Conservation (phyloP, 2,888 invertebrate species). For the Drosophila peninsularis region DNA sequence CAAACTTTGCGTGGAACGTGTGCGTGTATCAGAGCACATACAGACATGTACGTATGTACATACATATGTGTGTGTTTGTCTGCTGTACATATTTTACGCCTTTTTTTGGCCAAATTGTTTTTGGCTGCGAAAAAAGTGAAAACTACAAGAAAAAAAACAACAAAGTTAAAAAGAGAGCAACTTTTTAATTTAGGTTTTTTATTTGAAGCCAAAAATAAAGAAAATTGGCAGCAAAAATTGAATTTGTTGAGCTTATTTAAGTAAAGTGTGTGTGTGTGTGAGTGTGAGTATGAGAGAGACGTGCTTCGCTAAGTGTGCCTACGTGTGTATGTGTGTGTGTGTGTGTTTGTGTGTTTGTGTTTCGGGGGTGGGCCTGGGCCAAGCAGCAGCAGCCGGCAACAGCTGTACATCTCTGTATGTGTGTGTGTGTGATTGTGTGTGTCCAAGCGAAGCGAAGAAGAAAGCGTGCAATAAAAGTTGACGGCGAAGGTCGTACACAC, state of each 20-base stretch:
- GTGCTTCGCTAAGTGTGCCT: slow-evolving; percentile 13
- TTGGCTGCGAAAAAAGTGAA: slow-evolving; percentile 70
- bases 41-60: background rate
- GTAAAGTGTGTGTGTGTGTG: background rate
- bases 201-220: slow-evolving; percentile 38
- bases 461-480: slow-evolving; percentile 74
- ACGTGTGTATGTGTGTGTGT: background rate
- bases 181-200: slow-evolving; percentile 41
- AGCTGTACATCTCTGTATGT: slow-evolving; percentile 29
- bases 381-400: slow-evolving; percentile 53
- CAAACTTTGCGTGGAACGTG: slow-evolving; percentile 64
- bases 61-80: slow-evolving; percentile 2
- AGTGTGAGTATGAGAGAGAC: slow-evolving; percentile 10
- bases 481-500: slow-evolving; percentile 68
- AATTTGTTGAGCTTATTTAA: slow-evolving; percentile 32
- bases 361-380: slow-evolving; percentile 28
- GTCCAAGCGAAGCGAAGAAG: slow-evolving; percentile 78
- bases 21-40: slow-evolving; percentile 51
- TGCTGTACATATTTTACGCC: slow-evolving; percentile 18
- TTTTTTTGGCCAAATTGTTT: slow-evolving; percentile 46
- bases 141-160: slow-evolving; percentile 38
- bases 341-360: slow-evolving; percentile 5
- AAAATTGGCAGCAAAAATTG: slow-evolving; percentile 67
- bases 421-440: slow-evolving; percentile 49
- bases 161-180: slow-evolving; percentile 48